Percentiles rank a stretch among this genome's conserved stretches.
These are phyloP conservation scores for Meteorus sp. DNA, from an alignment of 1,140 invertebrate genomes.

Conservation along the genomic window DNA sequence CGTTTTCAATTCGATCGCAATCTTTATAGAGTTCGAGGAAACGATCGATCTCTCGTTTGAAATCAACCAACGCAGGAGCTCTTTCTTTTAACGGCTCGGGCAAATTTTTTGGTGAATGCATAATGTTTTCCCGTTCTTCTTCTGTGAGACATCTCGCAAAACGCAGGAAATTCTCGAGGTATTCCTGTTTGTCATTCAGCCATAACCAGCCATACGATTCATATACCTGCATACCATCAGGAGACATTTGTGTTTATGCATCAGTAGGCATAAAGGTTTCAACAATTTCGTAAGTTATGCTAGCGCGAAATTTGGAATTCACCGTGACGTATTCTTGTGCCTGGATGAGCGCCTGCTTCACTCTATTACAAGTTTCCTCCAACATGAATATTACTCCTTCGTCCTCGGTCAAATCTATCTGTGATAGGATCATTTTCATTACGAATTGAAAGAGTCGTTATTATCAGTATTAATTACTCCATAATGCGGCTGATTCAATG, in stretches of 20 bases:
- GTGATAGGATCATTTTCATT: not conserved
- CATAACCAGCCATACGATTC: slow-evolving; percentile 65
- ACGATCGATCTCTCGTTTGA: slow-evolving; percentile 65
- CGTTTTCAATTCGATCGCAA: slow-evolving; percentile 52
- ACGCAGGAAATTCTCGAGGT: slow-evolving; percentile 67
- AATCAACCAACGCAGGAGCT: slow-evolving; percentile 63
- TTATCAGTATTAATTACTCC: slow-evolving; percentile 30
- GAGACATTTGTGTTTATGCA: slow-evolving; percentile 14
- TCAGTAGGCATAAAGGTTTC: slow-evolving; percentile 16
- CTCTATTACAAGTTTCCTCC: slow-evolving; percentile 48
- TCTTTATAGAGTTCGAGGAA: slow-evolving; percentile 67
- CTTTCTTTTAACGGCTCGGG: slow-evolving; percentile 48
- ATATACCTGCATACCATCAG: slow-evolving; percentile 35
- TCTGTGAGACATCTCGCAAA: slow-evolving; percentile 65
- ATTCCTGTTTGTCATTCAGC: slow-evolving; percentile 66
- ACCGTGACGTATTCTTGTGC: slow-evolving; percentile 41
- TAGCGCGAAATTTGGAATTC: slow-evolving; percentile 22
- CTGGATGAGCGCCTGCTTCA: slow-evolving; percentile 40
- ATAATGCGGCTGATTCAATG: slow-evolving; percentile 39
- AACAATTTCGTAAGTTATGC: slow-evolving; percentile 22
- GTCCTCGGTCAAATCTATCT: slow-evolving; percentile 46
- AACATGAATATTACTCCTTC: slow-evolving; percentile 48
- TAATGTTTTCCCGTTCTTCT: slow-evolving; percentile 59
- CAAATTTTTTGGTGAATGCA: slow-evolving; percentile 51
- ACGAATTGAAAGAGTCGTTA: not conserved